Evolutionary conservation across 2,113 vertebrate species (phyloP), one percentile per base, ranked within the genome.

Genomic region (Tinamus guttatus): DNA sequence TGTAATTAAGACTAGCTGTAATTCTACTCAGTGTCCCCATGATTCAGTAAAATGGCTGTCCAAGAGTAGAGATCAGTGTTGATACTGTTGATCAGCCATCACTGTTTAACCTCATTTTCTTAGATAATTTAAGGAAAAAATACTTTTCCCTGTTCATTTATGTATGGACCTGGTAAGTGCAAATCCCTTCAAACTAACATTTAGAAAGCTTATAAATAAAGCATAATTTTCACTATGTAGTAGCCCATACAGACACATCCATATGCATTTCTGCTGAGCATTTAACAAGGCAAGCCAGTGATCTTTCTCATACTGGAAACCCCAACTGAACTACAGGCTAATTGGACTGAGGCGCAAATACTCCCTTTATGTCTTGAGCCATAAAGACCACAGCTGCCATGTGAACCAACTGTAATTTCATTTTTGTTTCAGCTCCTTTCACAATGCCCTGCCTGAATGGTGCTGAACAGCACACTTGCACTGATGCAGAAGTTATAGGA

Each of bases 301-400:
- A 96, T 97, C 81, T 96, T 97, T 90, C 90, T 83, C 52, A 85
- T 80, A 89, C 75, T 94, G 78, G 69, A 97, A 97, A 95, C 30
- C 16, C 85, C 90, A 80, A 87, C 3, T 92, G 90, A 95, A 92
- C 67, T 90, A 73, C 93, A 87, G 74, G 54, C 77, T 97, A 98
- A 98, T 98, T 96, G 91, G 64, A 87, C 82, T 95, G 96, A 81
- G 94, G 92, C 92, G 97, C 95, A 97, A 96, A 97, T 93, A 97
- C 74, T 98, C 96, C 95, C 97, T 97, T 94, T 92, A 97, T 96
- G 85, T 90, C 88, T 97, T 3, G 5, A 93, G 68, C 93, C 84
- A 94, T 96, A 92, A 97, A 94, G 94, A 96, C 94, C 81, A 97
- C 89, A 93, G 95, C 79, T 95, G 92, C 90, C 88, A 56, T 79